These are phyloP conservation scores for Tragulus kanchil DNA, from an alignment of 2,113 vertebrate species.

Conservation along the genomic window DNA sequence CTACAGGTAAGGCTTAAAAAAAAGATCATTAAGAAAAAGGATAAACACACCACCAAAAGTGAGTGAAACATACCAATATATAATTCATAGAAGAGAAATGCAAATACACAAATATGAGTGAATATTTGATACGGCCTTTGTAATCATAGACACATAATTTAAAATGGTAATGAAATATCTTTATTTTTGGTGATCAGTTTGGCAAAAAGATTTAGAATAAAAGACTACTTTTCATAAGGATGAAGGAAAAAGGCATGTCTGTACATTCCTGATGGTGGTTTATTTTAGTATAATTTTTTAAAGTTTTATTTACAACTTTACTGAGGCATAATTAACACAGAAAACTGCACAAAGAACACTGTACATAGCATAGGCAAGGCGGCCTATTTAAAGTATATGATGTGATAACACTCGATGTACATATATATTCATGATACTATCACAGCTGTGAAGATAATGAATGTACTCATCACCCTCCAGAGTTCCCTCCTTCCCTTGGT, in stretches of 20 bases:
- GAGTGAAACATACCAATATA: background rate
- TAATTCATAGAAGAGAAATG: slow-evolving; percentile 47
- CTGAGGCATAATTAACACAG: background rate
- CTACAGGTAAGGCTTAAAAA: background rate
- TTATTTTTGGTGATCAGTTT: slow-evolving; percentile 30
- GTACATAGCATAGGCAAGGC: background rate
- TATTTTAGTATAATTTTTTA: background rate
- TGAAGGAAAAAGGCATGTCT: background rate
- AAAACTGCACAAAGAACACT: background rate
- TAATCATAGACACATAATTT: slow-evolving; percentile 34
- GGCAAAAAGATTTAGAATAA: slow-evolving; percentile 22
- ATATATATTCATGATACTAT: background rate
- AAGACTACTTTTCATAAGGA: background rate
- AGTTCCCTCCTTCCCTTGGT: background rate
- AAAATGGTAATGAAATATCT: background rate
- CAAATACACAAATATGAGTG: background rate
- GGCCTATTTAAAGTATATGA: background rate
- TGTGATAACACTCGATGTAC: background rate
- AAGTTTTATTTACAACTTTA: background rate
- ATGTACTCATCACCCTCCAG: background rate
- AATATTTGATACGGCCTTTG: slow-evolving; percentile 43
- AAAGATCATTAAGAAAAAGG: slow-evolving; percentile 54
- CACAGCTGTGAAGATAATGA: background rate
- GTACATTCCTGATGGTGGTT: background rate
- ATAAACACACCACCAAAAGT: background rate